Evolutionary conservation across 2,113 vertebrate species (phyloP), one percentile per base, ranked within the genome.

Genomic region (Orycteropus afer): DNA sequence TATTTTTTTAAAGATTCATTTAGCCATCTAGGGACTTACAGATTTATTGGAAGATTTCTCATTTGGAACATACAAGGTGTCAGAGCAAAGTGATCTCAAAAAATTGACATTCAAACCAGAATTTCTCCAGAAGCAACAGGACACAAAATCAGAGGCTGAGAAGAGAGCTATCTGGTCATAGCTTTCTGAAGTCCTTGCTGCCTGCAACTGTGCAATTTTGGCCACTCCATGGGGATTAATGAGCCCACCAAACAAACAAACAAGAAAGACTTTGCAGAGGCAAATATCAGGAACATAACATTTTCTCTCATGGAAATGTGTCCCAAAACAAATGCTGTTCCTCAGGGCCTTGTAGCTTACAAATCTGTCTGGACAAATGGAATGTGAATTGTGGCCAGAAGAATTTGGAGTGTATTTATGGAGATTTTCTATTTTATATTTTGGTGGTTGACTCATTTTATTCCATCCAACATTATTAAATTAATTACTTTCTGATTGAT

Each of bases 391-490:
- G 11, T 67, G 59, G 77, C 83, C 95, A 77, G 87, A 91, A 86
- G 40, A 65, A 85, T 97, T 95, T 92, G 71, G 57, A 95, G 87
- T 25, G 47, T 81, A 90, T 93, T 96, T 96, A 95, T 84, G 82
- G 57, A 47, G 42, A 40, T 95, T 94, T 94, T 96, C 81, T 96
- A 73, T 92, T 93, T 95, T 79, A 84, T 96, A 95, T 96, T 97
- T 97, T 96, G 87, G 55, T 90, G 81, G 49, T 76, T 96, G 96
- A 83, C 88, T 96, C 97, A 97, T 90, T 91, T 96, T 87, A 57
- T 87, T 51, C 84, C 89, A 89, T 79, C 65, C 14, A 87, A 91
- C 59, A 89, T 96, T 71, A 94, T 76, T 83, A 94, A 94, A 90
- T 96, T 89, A 95, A 89, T 91, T 90, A 59, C 84, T 87, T 93